Conservation (phyloP, 2,888 invertebrate species). For the Beris chalybata region DNA sequence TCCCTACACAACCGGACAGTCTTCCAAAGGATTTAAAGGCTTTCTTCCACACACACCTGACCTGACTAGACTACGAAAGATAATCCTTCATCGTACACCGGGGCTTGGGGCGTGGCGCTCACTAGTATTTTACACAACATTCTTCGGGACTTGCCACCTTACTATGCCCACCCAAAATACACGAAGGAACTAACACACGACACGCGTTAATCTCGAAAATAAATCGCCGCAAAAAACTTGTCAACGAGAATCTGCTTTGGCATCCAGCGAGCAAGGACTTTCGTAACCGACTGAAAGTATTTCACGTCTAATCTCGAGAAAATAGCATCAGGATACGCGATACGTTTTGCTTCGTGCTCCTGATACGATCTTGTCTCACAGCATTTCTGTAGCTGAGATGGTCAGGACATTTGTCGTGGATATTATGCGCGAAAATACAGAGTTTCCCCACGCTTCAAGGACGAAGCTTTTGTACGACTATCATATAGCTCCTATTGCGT, state of each 20-base stretch:
- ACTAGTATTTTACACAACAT: constrained; percentile 28
- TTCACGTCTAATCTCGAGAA: constrained; percentile 29
- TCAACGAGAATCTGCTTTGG: not conserved
- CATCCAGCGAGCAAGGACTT: constrained; percentile 26
- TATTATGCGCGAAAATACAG: too few relatives aligned
- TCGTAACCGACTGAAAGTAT: constrained; percentile 30
- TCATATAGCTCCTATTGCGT: not conserved
- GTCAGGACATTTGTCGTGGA: too few relatives aligned
- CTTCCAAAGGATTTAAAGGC: too few relatives aligned
- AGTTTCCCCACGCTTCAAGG: too few relatives aligned
- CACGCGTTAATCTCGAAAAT: constrained; percentile 13
- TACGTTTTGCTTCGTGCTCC: constrained; percentile 10
- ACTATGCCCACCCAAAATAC: constrained; percentile 2
- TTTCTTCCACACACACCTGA: too few relatives aligned
- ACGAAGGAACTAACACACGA: constrained; percentile 18
- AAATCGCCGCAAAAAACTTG: not conserved
- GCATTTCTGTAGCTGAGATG: constrained; percentile 13
- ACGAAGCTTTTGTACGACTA: too few relatives aligned
- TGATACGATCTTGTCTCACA: constrained; percentile 30
- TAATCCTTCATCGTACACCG: constrained; percentile 10
- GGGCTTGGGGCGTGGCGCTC: constrained; percentile 31
- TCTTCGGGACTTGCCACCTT: constrained; percentile 12
- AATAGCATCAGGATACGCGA: constrained; percentile 13
- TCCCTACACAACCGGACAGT: too few relatives aligned
- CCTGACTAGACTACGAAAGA: too few relatives aligned